These are phyloP conservation scores for Drosophila subobscura DNA, from an alignment of 1,140 invertebrate species.

Conservation along the genomic window DNA sequence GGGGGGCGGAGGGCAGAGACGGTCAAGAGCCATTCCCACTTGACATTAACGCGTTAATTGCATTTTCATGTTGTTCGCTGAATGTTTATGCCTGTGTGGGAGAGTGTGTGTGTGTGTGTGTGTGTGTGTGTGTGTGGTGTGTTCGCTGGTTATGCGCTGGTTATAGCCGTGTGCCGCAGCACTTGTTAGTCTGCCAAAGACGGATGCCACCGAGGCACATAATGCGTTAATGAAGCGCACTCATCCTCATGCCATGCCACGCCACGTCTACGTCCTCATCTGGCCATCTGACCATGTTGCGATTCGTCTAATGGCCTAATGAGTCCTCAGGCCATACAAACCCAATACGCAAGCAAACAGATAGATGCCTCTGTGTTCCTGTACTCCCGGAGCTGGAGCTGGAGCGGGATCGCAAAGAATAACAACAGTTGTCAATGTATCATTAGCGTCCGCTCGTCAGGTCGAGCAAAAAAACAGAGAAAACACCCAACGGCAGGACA, in stretches of 20 bases:
- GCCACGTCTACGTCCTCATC: constrained; percentile 8
- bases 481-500: not conserved
- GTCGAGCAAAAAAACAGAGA: not conserved
- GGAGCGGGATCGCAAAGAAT: constrained; percentile 32
- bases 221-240: constrained; percentile 62
- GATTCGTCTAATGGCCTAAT: constrained; percentile 60
- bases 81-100: constrained; percentile 39
- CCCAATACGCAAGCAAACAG: constrained; percentile 38
- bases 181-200: constrained; percentile 26
- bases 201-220: constrained; percentile 39
- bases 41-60: constrained; percentile 79
- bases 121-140: constrained; percentile 24
- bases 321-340: constrained; percentile 45
- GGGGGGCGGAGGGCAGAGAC: not conserved
- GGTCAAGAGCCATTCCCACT: constrained; percentile 61
- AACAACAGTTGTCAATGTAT: constrained; percentile 72
- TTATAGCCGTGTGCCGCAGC: constrained; percentile 14
- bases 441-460: constrained; percentile 53
- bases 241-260: constrained; percentile 7
- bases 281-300: constrained; percentile 20
- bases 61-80: constrained; percentile 73
- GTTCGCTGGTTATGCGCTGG: constrained; percentile 49
- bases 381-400: constrained; percentile 6
- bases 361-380: constrained; percentile 13
- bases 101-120: constrained; percentile 16